Conservation (phyloP, 2,888 invertebrate species). For the Theretra japonica region DNA sequence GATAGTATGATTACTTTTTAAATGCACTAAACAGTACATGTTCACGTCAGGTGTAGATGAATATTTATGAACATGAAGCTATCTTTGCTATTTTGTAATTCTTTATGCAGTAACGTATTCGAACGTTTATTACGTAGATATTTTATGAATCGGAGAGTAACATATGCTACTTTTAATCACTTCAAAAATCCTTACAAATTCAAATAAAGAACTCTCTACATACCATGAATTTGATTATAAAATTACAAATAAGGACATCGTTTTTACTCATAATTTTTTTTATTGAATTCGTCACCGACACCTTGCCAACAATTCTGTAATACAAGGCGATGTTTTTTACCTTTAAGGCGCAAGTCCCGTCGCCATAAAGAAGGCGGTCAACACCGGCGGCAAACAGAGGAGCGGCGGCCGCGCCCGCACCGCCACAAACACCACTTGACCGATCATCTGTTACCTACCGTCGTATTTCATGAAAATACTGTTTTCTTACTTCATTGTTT, state of each 20-base stretch:
- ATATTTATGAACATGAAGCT: too few relatives aligned
- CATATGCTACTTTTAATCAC: too few relatives aligned
- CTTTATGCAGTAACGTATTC: not conserved
- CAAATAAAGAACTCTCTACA: too few relatives aligned
- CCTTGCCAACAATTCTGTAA: constrained; percentile 7
- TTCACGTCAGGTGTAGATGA: too few relatives aligned
- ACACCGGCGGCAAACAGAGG: constrained; percentile 74
- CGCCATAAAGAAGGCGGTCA: constrained; percentile 77
- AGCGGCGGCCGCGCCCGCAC: constrained; percentile 67
- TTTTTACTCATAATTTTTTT: too few relatives aligned
- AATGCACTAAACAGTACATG: too few relatives aligned
- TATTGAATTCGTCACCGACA: too few relatives aligned
- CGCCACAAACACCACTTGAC: constrained; percentile 74
- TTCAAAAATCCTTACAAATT: too few relatives aligned
- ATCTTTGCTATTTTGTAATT: too few relatives aligned
- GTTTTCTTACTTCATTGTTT: constrained; percentile 38
- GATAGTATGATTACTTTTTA: too few relatives aligned
- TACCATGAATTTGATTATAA: too few relatives aligned
- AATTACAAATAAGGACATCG: not conserved
- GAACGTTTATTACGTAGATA: not conserved
- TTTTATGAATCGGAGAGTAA: too few relatives aligned
- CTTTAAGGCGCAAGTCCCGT: constrained; percentile 51
- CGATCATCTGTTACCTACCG: constrained; percentile 67
- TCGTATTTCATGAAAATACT: constrained; percentile 53
- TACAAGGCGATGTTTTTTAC: not conserved